Conservation (phyloP, 2,888 invertebrate genomes). For the Hololepta plana region DNA sequence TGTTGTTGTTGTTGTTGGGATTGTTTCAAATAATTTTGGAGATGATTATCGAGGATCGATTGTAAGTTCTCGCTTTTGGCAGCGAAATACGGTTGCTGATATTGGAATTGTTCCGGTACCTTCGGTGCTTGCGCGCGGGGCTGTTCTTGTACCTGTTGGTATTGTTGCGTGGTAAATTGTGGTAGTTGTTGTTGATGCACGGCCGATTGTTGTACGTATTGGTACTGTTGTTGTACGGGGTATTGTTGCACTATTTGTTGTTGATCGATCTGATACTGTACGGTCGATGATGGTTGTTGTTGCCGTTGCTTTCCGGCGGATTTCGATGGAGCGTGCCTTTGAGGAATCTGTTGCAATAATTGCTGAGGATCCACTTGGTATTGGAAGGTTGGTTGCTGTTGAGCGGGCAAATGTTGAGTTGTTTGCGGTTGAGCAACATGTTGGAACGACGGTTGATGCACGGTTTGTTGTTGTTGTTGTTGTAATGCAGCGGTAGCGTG, state of each 20-base stretch:
- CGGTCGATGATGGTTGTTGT: conserved; percentile 13
- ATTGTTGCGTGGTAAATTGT: conserved; percentile 7
- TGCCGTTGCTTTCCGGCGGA: conserved; percentile 4
- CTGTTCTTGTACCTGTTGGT: conserved; percentile 9
- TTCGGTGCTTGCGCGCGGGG: conserved; percentile 8
- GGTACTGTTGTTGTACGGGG: conserved; percentile 10
- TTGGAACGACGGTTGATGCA: conserved; percentile 1
- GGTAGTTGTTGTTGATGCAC: conserved; percentile 12
- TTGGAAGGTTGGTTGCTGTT: conserved; percentile 7
- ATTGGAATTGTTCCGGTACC: conserved; percentile 10
- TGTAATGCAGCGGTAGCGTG: no score
- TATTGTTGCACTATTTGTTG: conserved; percentile 20
- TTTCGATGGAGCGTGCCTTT: conserved; percentile 1
- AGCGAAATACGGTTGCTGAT: conserved; percentile 13
- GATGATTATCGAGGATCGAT: conserved; percentile 17
- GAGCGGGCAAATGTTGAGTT: conserved; percentile 9
- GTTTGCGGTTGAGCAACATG: conserved; percentile 1
- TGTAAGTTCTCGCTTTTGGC: conserved; percentile 18
- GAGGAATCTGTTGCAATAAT: conserved; percentile 5
- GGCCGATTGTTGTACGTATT: conserved; percentile 17
- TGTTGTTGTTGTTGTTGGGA: conserved; percentile 13
- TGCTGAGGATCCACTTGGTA: conserved; percentile 5
- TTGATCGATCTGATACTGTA: conserved; percentile 17
- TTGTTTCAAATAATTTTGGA: conserved; percentile 1
- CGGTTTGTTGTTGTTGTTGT: conserved; percentile 4